Percentiles rank a stretch among this genome's conserved stretches.
Evolutionary conservation across 2,888 invertebrate genomes (phyloP).

Genomic region (Phengaris alcon): DNA sequence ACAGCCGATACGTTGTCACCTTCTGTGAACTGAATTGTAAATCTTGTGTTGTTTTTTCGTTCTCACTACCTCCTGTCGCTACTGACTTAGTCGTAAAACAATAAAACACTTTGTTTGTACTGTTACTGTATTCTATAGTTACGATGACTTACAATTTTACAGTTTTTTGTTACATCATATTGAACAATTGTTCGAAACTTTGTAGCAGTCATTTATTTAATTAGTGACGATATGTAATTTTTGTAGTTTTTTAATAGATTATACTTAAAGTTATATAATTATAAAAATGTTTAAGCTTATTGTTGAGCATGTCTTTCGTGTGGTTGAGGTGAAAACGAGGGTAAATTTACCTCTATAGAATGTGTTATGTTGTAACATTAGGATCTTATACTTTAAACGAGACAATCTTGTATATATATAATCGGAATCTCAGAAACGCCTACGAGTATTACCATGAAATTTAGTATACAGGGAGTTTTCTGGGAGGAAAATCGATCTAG

Average conservation of each 20-base stretch:
- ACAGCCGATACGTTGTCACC: conserved; percentile 30
- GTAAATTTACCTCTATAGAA: too few relatives aligned
- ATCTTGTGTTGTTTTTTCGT: conserved; percentile 24
- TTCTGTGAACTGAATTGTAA: conserved; percentile 19
- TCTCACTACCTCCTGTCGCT: conserved; percentile 66
- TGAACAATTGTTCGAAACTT: conserved; percentile 9
- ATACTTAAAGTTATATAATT: too few relatives aligned
- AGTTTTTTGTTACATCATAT: conserved; percentile 26
- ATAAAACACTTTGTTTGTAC: conserved; percentile 66
- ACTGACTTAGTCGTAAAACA: conserved; percentile 70
- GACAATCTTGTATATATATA: too few relatives aligned
- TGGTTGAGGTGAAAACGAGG: too few relatives aligned
- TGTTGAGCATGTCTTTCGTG: too few relatives aligned
- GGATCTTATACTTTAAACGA: neutral
- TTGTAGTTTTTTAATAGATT: too few relatives aligned
- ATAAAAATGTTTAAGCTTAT: too few relatives aligned
- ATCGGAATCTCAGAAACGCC: too few relatives aligned
- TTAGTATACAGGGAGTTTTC: too few relatives aligned
- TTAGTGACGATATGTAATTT: conserved; percentile 9
- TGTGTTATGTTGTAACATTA: neutral
- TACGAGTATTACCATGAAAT: too few relatives aligned
- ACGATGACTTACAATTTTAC: conserved; percentile 48
- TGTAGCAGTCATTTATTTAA: conserved; percentile 3
- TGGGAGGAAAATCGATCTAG: too few relatives aligned
- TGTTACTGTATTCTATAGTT: conserved; percentile 60